phyloP scores from a whole-genome alignment of 2,888 invertebrate species.

The Trachelus tabidus region DNA sequence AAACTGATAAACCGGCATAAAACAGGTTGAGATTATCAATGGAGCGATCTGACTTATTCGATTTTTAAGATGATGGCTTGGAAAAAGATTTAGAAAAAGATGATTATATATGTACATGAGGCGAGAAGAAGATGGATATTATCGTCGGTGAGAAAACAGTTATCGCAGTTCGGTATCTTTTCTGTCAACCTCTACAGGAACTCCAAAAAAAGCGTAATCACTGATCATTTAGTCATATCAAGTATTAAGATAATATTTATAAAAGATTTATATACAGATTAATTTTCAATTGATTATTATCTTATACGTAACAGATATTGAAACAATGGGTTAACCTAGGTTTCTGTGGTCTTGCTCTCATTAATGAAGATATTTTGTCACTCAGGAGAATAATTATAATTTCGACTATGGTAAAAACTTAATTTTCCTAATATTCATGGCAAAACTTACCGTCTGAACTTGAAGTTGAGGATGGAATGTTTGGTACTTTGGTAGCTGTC shows the following conservation, averaged over 20 bases:
- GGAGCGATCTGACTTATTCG: not conserved
- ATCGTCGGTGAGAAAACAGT: not conserved
- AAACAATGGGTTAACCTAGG: not conserved
- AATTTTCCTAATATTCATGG: not conserved
- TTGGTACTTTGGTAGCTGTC: slow-evolving; percentile 49
- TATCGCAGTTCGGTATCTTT: not conserved
- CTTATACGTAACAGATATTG: not conserved
- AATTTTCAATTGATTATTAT: not conserved
- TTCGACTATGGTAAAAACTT: not conserved
- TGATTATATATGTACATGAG: not conserved
- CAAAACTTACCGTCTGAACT: slow-evolving; percentile 42
- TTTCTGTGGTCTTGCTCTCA: too few species aligned
- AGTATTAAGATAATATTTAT: not conserved
- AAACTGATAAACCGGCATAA: not conserved
- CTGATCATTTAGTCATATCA: not conserved
- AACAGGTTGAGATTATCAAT: not conserved
- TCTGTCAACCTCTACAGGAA: not conserved
- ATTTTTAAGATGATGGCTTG: not conserved
- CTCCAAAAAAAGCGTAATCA: not conserved
- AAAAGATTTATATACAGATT: not conserved
- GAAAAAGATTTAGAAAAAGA: not conserved
- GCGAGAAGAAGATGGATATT: not conserved
- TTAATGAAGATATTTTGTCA: not conserved
- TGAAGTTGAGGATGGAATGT: slow-evolving; percentile 36
- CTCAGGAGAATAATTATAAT: not conserved